A percentile compares a stretch with the other conserved stretches of the same genome.
Conservation (phyloP, 1,140 invertebrate genomes). For the Drosophila pandora region DNA sequence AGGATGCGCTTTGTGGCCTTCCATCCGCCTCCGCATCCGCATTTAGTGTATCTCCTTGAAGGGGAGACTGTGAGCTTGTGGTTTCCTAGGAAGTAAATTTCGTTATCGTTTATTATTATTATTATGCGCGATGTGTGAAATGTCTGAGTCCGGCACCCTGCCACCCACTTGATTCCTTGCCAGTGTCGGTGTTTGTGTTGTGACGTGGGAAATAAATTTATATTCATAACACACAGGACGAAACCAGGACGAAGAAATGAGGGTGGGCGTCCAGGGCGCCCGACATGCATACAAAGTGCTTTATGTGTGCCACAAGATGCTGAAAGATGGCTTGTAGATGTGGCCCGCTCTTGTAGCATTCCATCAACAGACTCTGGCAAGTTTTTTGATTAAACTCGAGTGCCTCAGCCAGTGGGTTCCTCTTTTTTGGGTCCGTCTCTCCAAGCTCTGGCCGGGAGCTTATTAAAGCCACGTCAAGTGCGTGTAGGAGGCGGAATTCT, state of each 20-base stretch:
- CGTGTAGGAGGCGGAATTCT: slow-evolving; percentile 36
- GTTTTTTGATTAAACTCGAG: slow-evolving; percentile 75
- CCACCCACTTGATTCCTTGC: slow-evolving; percentile 37
- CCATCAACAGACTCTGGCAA: slow-evolving; percentile 61
- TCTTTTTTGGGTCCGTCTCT: slow-evolving; percentile 25
- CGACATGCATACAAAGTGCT: slow-evolving; percentile 77
- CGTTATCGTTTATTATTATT: slow-evolving; percentile 82
- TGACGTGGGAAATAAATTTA: slow-evolving; percentile 81
- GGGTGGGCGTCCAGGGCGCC: slow-evolving; percentile 18
- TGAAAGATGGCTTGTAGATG: slow-evolving; percentile 51
- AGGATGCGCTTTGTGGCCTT: slow-evolving; percentile 65
- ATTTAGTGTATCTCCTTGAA: slow-evolving; percentile 9
- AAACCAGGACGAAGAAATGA: slow-evolving; percentile 22
- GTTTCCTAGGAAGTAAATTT: slow-evolving; percentile 77
- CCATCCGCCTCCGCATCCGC: slow-evolving; percentile 12
- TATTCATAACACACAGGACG: slow-evolving; percentile 76
- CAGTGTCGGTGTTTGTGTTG: slow-evolving; percentile 56
- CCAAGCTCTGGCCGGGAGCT: slow-evolving; percentile 11
- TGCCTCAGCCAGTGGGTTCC: slow-evolving; percentile 42
- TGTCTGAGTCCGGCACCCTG: slow-evolving; percentile 59
- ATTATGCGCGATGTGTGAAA: slow-evolving; percentile 81
- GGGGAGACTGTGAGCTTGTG: slow-evolving; percentile 41
- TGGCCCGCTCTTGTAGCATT: slow-evolving; percentile 48
- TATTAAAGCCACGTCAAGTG: slow-evolving; percentile 62
- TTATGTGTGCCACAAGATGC: slow-evolving; percentile 71